These are phyloP conservation scores for Pollimyrus isidori DNA, from an alignment of 2,113 vertebrate species.

Conservation along the genomic window DNA sequence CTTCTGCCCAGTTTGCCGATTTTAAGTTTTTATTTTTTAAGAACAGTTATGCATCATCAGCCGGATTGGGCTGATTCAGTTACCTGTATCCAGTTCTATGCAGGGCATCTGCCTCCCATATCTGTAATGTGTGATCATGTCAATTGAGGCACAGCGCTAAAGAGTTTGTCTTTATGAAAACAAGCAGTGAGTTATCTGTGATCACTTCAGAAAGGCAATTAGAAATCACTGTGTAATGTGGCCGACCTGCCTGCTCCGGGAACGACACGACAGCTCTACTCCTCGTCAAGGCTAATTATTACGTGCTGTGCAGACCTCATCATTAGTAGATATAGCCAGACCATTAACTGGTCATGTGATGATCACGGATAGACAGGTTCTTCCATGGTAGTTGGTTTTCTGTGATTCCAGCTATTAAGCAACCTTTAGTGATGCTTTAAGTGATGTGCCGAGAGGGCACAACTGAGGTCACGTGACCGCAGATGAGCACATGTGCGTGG, in stretches of 20 bases:
- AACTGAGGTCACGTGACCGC: background rate
- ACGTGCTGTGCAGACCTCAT: conserved; percentile 34
- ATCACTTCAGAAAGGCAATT: conserved; percentile 24
- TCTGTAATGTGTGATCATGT: background rate
- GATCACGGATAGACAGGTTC: conserved; percentile 5
- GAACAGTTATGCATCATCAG: background rate
- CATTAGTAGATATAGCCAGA: conserved; percentile 46
- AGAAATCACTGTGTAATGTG: conserved; percentile 30
- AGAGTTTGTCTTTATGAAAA: conserved; percentile 27
- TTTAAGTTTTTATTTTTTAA: background rate
- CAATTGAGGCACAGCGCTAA: background rate
- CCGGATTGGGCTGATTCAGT: background rate
- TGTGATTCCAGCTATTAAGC: conserved; percentile 26
- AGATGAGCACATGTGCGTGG: background rate
- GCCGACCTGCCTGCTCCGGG: conserved; percentile 25
- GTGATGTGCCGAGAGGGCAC: background rate
- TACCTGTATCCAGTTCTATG: background rate
- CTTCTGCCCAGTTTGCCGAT: background rate
- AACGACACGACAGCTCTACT: conserved; percentile 36
- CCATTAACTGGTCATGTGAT: conserved; percentile 42
- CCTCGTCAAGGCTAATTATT: conserved; percentile 48
- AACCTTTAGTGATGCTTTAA: background rate
- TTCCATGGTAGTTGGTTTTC: conserved; percentile 36
- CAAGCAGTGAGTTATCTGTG: conserved; percentile 31
- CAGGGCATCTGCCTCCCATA: background rate